Base-by-base conservation (phyloP, 1,140 invertebrate species). In the Potamilus streckersoni region DNA sequence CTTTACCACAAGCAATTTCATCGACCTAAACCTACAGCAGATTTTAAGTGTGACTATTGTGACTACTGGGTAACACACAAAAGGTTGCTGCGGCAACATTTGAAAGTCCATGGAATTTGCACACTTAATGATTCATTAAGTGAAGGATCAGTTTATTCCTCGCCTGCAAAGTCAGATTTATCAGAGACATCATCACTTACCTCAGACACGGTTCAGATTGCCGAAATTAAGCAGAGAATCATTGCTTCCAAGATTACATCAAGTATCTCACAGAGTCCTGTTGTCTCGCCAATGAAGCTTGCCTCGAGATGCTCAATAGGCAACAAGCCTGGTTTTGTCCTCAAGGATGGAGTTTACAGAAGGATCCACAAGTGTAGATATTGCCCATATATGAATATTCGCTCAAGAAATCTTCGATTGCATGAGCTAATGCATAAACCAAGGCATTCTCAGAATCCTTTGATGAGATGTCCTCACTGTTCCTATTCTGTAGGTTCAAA, bases 1-100 rank as follows among this genome's bases (percentile, higher is more conserved):
- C 92, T 94, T 79, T 95, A 96, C 86, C 95, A 96, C 82, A 94
- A 94, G 80, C 95, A 96, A 86, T 95, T 96, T 84, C 95, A 97
- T 85, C 92, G 94, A 61, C 92, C 94, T 12, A 92, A 93, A 69
- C 80, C 84, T 15, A 80, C 84, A n/a, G 86, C 87, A 38, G 93
- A 93, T 38, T 96, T 94, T 88, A 94, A 95, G 86, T 96, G 95
- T 87, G 92, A 92, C 1, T 90, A 93, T 73, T 97, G 95, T 88
- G 93, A 93, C 76, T 97, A 96, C 84, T 95, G 94, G 85, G 95
- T 95, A 1, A 94, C 93, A 55, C 94, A 94, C 86, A 92, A 93
- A 63, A 93, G 95, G 83, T 90, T 96, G 17, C 89, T 96, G 4
- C 93, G 93, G 82, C 94, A 95, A 83, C 95, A 96, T 86, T 91